phyloP scores from a whole-genome alignment of 2,888 invertebrate genomes.

The Orthosia cruda region DNA sequence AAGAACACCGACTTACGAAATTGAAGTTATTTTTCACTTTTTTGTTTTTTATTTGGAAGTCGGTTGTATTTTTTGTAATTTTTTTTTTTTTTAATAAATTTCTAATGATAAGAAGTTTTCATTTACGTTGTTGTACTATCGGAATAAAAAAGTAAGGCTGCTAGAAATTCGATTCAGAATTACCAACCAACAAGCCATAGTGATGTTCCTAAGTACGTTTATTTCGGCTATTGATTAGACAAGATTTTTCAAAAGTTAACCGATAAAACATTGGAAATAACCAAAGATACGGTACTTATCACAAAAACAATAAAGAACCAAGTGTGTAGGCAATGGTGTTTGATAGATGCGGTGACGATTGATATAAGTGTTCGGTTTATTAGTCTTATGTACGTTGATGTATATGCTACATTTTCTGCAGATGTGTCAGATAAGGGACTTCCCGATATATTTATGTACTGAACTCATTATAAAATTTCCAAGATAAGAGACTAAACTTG shows the following conservation, averaged over 20 bases:
- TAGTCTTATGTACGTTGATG: background rate
- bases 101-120: too few species aligned
- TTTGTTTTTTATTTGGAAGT: too few species aligned
- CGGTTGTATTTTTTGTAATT: too few species aligned
- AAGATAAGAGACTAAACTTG: slow-evolving; percentile 1
- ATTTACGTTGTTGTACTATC: background rate
- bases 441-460: slow-evolving; percentile 21
- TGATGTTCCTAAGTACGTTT: too few species aligned
- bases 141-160: background rate
- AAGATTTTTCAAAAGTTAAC: background rate
- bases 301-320: background rate
- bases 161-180: background rate
- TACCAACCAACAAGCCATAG: too few species aligned
- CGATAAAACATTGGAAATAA: background rate
- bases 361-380: background rate
- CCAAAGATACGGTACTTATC: background rate
- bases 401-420: background rate
- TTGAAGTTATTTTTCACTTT: too few species aligned
- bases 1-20: too few species aligned
- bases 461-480: slow-evolving; percentile 7
- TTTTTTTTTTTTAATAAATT: too few species aligned
- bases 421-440: slow-evolving; percentile 38
- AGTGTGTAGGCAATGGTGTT: background rate
- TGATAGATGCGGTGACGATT: slow-evolving; percentile 16
- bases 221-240: too few species aligned